Conservation (phyloP, 2,888 invertebrate species). For the Clostera curtula region DNA sequence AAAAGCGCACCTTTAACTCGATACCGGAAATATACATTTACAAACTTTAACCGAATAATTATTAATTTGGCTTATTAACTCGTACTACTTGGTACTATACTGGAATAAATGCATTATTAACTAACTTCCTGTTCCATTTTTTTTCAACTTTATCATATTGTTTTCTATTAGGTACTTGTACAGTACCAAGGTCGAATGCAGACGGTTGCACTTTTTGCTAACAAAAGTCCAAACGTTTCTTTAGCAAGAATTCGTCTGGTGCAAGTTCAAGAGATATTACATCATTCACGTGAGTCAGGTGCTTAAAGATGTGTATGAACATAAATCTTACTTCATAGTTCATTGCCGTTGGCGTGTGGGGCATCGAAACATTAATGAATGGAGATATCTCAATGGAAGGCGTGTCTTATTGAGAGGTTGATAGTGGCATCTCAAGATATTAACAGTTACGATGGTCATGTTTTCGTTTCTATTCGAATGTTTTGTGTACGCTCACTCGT, state of each 20-base stretch:
- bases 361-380: slow-evolving; percentile 24
- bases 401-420: slow-evolving; percentile 26
- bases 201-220: slow-evolving; percentile 25
- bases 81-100: too few species aligned
- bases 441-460: too few species aligned
- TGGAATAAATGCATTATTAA: background rate
- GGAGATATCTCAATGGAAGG: slow-evolving; percentile 41
- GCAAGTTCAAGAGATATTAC: slow-evolving; percentile 56
- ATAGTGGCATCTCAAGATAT: slow-evolving; percentile 11
- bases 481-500: too few species aligned
- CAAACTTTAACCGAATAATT: too few species aligned
- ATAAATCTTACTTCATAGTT: slow-evolving; percentile 18
- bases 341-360: slow-evolving; percentile 37
- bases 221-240: slow-evolving; percentile 34
- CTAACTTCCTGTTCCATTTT: slow-evolving; percentile 4
- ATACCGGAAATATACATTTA: too few species aligned
- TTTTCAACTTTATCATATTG: slow-evolving; percentile 1
- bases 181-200: slow-evolving; percentile 15
- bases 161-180: slow-evolving; percentile 7
- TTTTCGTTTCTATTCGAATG: too few species aligned
- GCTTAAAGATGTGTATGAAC: slow-evolving; percentile 11
- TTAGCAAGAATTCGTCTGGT: slow-evolving; percentile 50
- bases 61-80: too few species aligned
- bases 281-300: slow-evolving; percentile 45
- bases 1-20: too few species aligned